Evolutionary conservation across 2,797 vertebrate species (phyloP).

Genomic region (Simalia tracyae): DNA sequence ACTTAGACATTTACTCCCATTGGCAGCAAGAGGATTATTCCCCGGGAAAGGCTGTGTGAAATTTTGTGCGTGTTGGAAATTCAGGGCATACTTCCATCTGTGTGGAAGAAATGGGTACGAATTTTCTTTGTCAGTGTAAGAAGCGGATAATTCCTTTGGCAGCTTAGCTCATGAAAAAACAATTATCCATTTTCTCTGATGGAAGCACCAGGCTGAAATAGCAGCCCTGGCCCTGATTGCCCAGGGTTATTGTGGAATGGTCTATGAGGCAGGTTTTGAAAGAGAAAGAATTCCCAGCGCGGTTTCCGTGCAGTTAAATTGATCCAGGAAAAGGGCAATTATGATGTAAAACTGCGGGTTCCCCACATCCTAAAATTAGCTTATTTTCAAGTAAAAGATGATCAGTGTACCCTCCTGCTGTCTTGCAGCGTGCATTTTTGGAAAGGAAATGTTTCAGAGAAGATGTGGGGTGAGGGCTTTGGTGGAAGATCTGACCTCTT

Average conservation of each 20-base stretch:
- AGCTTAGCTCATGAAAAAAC: background rate
- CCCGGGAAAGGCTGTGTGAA: rapidly evolving
- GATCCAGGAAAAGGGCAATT: background rate
- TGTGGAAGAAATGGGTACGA: background rate
- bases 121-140: background rate
- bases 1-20: background rate
- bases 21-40: background rate
- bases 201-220: background rate
- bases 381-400: background rate
- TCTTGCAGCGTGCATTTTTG: background rate
- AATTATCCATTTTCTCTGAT: background rate
- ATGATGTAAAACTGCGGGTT: background rate
- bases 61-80: too few species aligned
- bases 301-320: background rate
- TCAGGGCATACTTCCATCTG: background rate
- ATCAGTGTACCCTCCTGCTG: background rate
- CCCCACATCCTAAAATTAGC: background rate
- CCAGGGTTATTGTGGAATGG: too few species aligned
- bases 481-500: background rate
- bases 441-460: background rate
- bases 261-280: background rate
- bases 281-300: background rate
- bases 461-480: background rate
- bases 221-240: too few species aligned
- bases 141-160: too few species aligned